Evolutionary conservation across 2,888 invertebrate species (phyloP), one percentile per base, ranked within the genome.

Genomic region (Galerucella nymphaeae): DNA sequence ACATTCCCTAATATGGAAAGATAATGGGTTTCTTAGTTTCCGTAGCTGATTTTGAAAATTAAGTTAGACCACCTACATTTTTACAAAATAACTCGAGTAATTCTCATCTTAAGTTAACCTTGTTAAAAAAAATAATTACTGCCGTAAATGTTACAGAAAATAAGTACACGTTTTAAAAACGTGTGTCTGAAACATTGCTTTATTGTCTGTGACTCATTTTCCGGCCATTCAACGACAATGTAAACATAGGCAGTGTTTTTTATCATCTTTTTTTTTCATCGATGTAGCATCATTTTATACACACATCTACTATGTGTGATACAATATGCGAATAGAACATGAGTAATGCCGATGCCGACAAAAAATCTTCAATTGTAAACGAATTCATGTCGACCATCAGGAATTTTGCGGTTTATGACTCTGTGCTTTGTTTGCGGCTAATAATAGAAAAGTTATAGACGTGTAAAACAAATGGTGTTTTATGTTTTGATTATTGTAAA

Each of bases 361-460:
- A 57, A 57, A 63, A 42, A 62, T 10, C 30, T 41, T 50, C 18
- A 65, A 30, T 55, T 41, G 66, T 50, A 63, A 53, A 64, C 50
- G 38, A 53, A 64, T 23, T 64, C 42, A 16, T 64, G 64, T 64
- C 64, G 50, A 50, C 23, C 64, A 16, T 50, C 64, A 64, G 50
- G 57, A 57, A 66, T 66, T 55, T 66, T 18, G 66, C 66, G 66
- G 66, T 66, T 53, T 66, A 66, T 41, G 66, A 55, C 18, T 38
- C 8, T 38, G 16, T 48, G 50, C 50, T 16, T 63, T n/a, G 64
- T 64, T 41, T 53, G 53, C 16, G 66, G 38, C 66, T 66, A 66
- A 66, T 66, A 66, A 66, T 66, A 66, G 53, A 66, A 18, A 20
- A 55, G 53, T 53, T 23, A 57, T 58, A 23, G 30, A 48, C n/a